Percentiles rank a stretch among this genome's conserved stretches.
phyloP scores from a whole-genome alignment of 2,888 invertebrate species.

The Lucinisca nassula region DNA sequence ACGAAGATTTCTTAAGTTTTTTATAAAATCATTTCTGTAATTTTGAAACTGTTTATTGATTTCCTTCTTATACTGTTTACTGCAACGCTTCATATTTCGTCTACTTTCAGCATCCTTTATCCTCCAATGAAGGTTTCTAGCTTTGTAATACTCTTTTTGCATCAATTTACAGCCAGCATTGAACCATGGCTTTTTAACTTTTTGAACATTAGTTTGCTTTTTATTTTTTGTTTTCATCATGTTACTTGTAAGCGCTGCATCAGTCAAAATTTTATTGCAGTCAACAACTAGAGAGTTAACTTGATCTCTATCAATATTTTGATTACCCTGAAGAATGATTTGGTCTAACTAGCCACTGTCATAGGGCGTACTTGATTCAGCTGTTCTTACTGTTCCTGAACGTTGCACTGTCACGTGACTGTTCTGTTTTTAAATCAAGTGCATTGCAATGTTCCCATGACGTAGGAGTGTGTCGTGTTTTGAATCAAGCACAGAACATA shows the following conservation, averaged over 20 bases:
- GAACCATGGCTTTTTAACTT: background rate
- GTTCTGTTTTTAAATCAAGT: too few species aligned
- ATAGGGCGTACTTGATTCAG: too few species aligned
- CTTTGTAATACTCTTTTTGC: background rate
- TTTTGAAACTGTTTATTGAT: background rate
- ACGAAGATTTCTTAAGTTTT: background rate
- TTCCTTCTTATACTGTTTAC: conserved; percentile 1
- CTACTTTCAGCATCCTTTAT: background rate
- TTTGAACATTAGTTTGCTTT: background rate
- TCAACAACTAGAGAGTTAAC: background rate
- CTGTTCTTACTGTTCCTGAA: too few species aligned
- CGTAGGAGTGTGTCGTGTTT: too few species aligned
- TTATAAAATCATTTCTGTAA: background rate
- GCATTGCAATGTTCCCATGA: too few species aligned
- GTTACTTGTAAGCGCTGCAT: background rate
- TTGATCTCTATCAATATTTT: background rate
- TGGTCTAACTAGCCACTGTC: too few species aligned
- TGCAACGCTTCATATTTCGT: background rate
- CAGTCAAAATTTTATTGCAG: background rate
- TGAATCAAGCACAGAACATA: too few species aligned
- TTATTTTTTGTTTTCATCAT: background rate
- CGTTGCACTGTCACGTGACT: too few species aligned
- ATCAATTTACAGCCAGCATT: background rate
- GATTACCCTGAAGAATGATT: background rate
- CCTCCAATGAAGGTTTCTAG: background rate